Percentiles rank a stretch among this genome's conserved stretches.
phyloP scores from a whole-genome alignment of 2,113 vertebrate genomes.

The Anguilla japonica region DNA sequence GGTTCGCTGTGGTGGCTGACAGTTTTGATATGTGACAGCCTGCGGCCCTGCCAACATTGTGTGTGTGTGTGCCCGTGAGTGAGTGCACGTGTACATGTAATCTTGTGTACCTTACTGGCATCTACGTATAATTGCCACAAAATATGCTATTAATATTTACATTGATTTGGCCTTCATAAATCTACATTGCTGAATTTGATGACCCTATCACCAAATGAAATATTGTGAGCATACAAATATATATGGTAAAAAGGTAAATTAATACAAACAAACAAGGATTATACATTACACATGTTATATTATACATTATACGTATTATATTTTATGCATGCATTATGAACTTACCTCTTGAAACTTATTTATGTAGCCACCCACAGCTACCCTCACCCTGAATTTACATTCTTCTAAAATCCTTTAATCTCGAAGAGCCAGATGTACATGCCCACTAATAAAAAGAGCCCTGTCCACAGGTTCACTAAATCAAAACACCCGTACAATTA shows the following conservation, averaged over 20 bases:
- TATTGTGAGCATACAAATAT: background rate
- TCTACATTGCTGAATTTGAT: background rate
- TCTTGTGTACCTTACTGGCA: background rate
- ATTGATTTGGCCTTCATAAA: too few species aligned
- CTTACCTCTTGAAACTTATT: background rate
- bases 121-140: background rate
- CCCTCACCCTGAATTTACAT: conserved; percentile 55
- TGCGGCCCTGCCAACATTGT: conserved; percentile 47
- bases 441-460: conserved; percentile 67
- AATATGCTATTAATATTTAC: too few species aligned
- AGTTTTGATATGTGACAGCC: conserved; percentile 72
- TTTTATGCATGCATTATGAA: too few species aligned
- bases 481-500: conserved; percentile 45
- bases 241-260: background rate
- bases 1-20: conserved; percentile 70
- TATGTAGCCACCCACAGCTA: background rate
- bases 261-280: background rate
- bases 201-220: background rate
- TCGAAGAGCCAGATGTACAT: conserved; percentile 47
- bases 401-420: conserved; percentile 73
- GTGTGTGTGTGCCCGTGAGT: background rate
- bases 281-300: too few species aligned
- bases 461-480: conserved; percentile 61
- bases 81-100: background rate
- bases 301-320: too few species aligned